Percentiles rank a stretch among this genome's conserved stretches.
These are phyloP conservation scores for Neotoxoptera formosana DNA, from an alignment of 1,140 invertebrate genomes.

Conservation along the genomic window DNA sequence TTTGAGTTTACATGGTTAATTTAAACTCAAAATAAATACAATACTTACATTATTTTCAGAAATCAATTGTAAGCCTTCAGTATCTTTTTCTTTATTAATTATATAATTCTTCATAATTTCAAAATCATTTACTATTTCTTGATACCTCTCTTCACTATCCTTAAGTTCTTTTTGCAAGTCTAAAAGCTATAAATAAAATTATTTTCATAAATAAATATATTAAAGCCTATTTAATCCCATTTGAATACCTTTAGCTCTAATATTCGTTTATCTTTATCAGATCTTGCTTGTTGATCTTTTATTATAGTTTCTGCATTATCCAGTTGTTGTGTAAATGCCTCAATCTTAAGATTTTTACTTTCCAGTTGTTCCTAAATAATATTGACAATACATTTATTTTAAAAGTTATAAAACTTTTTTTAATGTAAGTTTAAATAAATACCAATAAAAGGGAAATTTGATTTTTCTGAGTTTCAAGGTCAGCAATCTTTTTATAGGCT, in stretches of 20 bases:
- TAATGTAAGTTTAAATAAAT: neutral
- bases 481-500: slow-evolving; percentile 27
- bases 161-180: slow-evolving; percentile 23
- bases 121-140: slow-evolving; percentile 40
- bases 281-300: neutral
- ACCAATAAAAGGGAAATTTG: slow-evolving; percentile 31
- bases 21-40: neutral
- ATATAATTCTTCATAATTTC: slow-evolving; percentile 13
- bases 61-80: neutral
- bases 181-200: slow-evolving; percentile 23
- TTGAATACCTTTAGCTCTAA: slow-evolving; percentile 33
- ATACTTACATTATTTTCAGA: slow-evolving; percentile 19
- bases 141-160: neutral
- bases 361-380: slow-evolving; percentile 42
- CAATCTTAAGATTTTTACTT: slow-evolving; percentile 23
- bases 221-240: neutral
- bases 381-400: neutral
- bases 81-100: neutral
- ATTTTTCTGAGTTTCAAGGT: neutral
- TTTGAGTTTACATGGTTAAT: neutral
- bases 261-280: slow-evolving; percentile 16
- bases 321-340: neutral
- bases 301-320: neutral
- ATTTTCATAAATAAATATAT: neutral
- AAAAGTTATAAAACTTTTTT: neutral